Percentiles rank a stretch among this genome's conserved stretches.
These are phyloP conservation scores for Madoqua kirkii DNA, from an alignment of 2,113 vertebrate species.

Conservation along the genomic window DNA sequence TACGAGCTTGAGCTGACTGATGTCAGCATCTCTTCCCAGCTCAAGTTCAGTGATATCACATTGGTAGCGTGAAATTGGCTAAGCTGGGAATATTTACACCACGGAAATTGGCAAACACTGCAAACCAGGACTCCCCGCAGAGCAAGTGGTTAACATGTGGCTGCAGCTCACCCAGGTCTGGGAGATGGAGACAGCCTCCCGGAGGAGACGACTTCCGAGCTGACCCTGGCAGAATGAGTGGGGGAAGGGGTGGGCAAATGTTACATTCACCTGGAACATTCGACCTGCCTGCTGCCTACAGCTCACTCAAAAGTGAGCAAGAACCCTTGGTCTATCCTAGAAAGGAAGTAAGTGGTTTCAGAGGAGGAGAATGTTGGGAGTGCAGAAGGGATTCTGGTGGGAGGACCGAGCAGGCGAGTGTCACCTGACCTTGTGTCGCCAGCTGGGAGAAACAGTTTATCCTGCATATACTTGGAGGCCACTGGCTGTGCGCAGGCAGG, in stretches of 20 bases:
- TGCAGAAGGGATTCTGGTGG: background rate
- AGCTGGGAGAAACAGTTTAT: background rate
- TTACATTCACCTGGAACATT: background rate
- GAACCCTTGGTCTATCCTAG: background rate
- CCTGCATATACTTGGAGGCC: background rate
- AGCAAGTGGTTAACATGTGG: fast-evolving
- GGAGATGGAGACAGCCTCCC: background rate
- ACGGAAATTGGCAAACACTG: fast-evolving
- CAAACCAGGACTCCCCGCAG: background rate
- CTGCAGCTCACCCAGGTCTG: background rate
- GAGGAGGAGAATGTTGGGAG: background rate
- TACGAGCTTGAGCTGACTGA: background rate
- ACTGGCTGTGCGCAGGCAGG: background rate
- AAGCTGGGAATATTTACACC: background rate
- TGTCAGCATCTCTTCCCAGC: too few species aligned
- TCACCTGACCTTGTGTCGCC: background rate
- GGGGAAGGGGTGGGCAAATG: background rate
- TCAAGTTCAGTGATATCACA: background rate
- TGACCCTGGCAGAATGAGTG: background rate
- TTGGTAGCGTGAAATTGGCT: background rate
- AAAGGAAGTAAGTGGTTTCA: background rate
- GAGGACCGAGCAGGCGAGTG: background rate
- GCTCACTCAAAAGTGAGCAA: background rate
- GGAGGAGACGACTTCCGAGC: background rate
- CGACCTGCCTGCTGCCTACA: background rate